Evolutionary conservation across 2,888 invertebrate genomes (phyloP), one percentile per base, ranked within the genome.

Genomic region (Zygaena filipendulae): DNA sequence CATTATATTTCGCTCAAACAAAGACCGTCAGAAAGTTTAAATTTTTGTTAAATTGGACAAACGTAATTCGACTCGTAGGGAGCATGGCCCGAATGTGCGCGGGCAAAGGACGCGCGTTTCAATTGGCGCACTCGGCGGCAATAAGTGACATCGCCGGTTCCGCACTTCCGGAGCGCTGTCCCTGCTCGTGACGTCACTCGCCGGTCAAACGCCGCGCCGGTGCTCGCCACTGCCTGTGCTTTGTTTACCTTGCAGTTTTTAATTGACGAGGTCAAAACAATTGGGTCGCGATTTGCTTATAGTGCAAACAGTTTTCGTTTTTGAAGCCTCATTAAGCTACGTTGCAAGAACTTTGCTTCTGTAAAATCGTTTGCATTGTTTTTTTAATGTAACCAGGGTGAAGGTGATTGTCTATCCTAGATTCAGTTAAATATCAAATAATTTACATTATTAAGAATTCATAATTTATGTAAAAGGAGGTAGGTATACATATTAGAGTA

Each of bases 251-350:
- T 63, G 70, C 62, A 66, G 57, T 64, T 77, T 75, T 72, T 77
- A 77, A 79, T 77, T 77, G 71, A 63, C 49, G 66, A 74, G 75
- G 77, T 68, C 72, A 52, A 51, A 71, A 66, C 64, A 79, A 77
- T 74, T 77, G 66, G 77, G 74, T 71, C 69, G 52, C 46, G 61
- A 66, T 69, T 74, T 69, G 59, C 58, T 49, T 39, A 31, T 39
- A 32, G 32, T 35, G 25, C 33, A 39, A 38, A 33, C 22, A 31
- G 24, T n/a, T n/a, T n/a, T 18, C 18, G 18, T 18, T 18, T 18
- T 6, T 18, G 5, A 18, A 18, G 8, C 18, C n/a, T n/a, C n/a
- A n/a, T n/a, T n/a, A n/a, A n/a, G n/a, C n/a, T n/a, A n/a, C n/a
- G n/a, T n/a, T n/a, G n/a, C n/a, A n/a, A n/a, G n/a, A n/a, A n/a